Base-by-base conservation (phyloP, 2,888 invertebrate genomes). In the Eristalis arbustorum region DNA sequence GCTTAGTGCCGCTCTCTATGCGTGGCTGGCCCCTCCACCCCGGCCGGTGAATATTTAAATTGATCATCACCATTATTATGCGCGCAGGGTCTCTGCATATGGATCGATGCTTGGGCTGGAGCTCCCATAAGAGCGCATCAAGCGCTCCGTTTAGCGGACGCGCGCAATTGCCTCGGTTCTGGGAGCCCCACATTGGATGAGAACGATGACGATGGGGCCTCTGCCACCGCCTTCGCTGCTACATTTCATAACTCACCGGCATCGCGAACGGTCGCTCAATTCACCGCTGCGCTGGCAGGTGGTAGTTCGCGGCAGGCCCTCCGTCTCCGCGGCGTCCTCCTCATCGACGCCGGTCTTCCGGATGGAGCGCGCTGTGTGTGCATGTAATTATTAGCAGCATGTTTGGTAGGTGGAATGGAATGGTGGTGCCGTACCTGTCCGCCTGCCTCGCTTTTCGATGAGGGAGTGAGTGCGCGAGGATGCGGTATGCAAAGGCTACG, bases 61-160 rank as follows among this genome's bases (percentile, higher is more conserved):
- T 91, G 92, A 92, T 91, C 92, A 92, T 91, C 92, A 92, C 90
- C 92, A 92, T 92, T 92, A 87, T 87, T 78, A 78, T 82, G 78
- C 85, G 78, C 85, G 74, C 85, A 83, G 67, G 78, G 74, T 42
- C 78, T 78, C 63, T 68, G 76, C 74, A 74, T 72, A 77, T 25
- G 84, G 75, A 80, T 69, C 68, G 66, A 34, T 49, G 49, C n/a
- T 67, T n/a, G 31, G 25, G 42, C 31, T 67, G 31, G 31, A 18
- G 42, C 49, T 79, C 79, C 22, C 67, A 80, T 74, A 63, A 73
- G 28, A 49, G 62, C 18, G 59, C 59, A 59, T 25, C 34, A 37
- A n/a, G 40, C 23, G 18, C 23, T 57, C 63, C 69, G 61, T 73
- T 59, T 69, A 71, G 49, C 18, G 49, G 18, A 10, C 73, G 76